phyloP scores from a whole-genome alignment of 2,113 vertebrate genomes.

The Podarcis raffonei region DNA sequence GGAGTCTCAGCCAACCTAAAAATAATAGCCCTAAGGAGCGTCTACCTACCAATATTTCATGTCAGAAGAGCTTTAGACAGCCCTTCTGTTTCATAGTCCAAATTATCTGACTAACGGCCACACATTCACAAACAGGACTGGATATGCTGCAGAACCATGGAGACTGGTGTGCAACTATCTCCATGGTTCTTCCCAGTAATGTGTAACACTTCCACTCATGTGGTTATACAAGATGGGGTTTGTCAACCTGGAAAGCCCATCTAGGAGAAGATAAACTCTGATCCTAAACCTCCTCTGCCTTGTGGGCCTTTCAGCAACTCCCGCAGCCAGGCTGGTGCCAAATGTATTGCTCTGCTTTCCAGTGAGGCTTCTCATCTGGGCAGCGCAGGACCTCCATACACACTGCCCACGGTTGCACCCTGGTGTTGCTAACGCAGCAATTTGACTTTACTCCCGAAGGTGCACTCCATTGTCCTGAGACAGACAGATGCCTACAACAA shows the following conservation, averaged over 20 bases:
- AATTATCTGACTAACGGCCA: not conserved
- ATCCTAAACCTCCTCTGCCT: too few species aligned
- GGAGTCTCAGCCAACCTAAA: not conserved
- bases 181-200: not conserved
- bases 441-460: too few species aligned
- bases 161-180: not conserved
- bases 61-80: not conserved
- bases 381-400: not conserved
- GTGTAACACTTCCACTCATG: not conserved
- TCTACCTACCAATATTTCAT: conserved; percentile 2
- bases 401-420: too few species aligned
- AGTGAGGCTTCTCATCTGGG: not conserved
- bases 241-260: too few species aligned
- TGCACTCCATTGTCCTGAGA: too few species aligned
- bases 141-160: not conserved
- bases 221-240: not conserved
- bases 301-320: too few species aligned
- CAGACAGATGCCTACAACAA: too few species aligned
- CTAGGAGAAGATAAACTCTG: too few species aligned
- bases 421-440: too few species aligned
- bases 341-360: too few species aligned
- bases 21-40: not conserved
- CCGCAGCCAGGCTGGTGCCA: too few species aligned
- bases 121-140: not conserved
- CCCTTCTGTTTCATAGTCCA: not conserved